Conservation (phyloP, 2,888 invertebrate genomes). For the Dasypogon diadema region DNA sequence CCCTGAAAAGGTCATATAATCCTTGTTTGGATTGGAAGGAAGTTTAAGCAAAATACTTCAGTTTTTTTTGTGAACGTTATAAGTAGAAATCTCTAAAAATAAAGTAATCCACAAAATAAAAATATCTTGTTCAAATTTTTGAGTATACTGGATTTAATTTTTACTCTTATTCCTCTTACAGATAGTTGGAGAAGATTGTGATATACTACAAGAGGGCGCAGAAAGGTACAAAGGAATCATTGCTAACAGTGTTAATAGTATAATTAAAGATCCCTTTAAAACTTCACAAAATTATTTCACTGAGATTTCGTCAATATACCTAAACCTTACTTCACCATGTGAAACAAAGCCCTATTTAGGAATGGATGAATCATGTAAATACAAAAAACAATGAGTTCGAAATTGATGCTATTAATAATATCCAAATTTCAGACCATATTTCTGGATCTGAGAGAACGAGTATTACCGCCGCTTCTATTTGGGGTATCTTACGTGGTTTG, state of each 20-base stretch:
- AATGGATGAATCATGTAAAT: constrained; percentile 85
- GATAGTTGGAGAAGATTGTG: constrained; percentile 70
- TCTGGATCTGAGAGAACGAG: constrained; percentile 58
- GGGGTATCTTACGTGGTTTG: constrained; percentile 88
- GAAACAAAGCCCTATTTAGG: constrained; percentile 74
- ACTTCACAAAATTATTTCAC: constrained; percentile 69
- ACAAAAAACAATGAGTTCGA: too few species aligned
- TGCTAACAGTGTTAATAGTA: constrained; percentile 57
- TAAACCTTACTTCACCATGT: constrained; percentile 74
- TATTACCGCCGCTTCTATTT: constrained; percentile 72
- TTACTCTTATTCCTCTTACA: too few species aligned
- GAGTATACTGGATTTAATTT: too few species aligned
- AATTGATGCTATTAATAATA: too few species aligned
- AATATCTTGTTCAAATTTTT: too few species aligned
- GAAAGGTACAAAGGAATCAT: constrained; percentile 71
- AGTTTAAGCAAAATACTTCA: too few species aligned
- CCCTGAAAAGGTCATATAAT: too few species aligned
- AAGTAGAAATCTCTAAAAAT: too few species aligned
- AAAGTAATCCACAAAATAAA: too few species aligned
- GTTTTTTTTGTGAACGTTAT: too few species aligned
- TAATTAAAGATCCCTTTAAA: constrained; percentile 61
- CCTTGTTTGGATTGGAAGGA: too few species aligned
- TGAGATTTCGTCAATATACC: constrained; percentile 69
- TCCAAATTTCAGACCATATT: constrained; percentile 60
- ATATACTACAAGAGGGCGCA: constrained; percentile 72